phyloP scores from a whole-genome alignment of 2,888 invertebrate species.

The Aproaerema taeniolella region DNA sequence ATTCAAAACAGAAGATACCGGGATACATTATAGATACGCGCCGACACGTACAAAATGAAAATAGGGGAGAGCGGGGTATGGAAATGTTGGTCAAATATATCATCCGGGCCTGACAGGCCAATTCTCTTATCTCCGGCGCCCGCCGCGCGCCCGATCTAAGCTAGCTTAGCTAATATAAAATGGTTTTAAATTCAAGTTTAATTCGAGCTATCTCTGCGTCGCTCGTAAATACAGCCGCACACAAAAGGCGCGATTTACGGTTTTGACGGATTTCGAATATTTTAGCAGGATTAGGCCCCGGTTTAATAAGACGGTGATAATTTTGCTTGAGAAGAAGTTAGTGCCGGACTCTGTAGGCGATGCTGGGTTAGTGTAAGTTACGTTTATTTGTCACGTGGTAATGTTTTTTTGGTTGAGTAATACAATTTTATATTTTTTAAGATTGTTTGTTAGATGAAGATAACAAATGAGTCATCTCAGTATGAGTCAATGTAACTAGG shows the following conservation, averaged over 20 bases:
- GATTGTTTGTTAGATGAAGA: too few species aligned
- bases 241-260: conserved; percentile 73
- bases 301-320: conserved; percentile 22
- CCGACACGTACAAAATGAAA: conserved; percentile 78
- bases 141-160: conserved; percentile 77
- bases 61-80: conserved; percentile 78
- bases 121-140: conserved; percentile 88
- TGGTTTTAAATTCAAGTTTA: conserved; percentile 78
- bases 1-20: conserved; percentile 69
- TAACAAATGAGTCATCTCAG: too few species aligned
- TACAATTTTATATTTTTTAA: too few species aligned
- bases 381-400: too few species aligned
- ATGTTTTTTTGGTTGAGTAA: too few species aligned
- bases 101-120: conserved; percentile 92
- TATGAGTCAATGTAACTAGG: too few species aligned
- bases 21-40: conserved; percentile 73
- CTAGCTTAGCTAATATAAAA: conserved; percentile 78
- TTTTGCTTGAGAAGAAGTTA: conserved; percentile 14
- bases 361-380: too few species aligned
- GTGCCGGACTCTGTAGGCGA: neutral
- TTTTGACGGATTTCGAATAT: conserved; percentile 72
- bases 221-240: conserved; percentile 59
- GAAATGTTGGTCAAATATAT: conserved; percentile 94
- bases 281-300: conserved; percentile 45
- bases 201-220: conserved; percentile 69